Evolutionary conservation across 2,888 invertebrate genomes (phyloP), one percentile per base, ranked within the genome.

Genomic region (Drosophila setosimentum): DNA sequence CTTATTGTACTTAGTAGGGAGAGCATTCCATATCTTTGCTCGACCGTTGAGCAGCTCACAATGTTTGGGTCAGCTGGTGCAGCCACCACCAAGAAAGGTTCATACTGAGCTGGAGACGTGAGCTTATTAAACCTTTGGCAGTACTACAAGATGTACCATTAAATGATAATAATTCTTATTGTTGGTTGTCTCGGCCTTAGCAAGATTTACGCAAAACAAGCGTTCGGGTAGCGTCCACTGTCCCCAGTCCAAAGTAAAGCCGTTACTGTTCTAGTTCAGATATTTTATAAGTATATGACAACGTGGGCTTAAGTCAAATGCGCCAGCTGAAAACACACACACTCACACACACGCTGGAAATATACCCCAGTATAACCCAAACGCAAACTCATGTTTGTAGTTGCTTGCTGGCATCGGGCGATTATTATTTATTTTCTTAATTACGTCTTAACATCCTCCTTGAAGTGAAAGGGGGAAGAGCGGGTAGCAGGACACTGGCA

Each of bases 391-490:
- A 45, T 66, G 72, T 68, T 63, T 62, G 65, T 53, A 55, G 72
- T 63, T 75, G 70, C 40, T 68, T 55, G 58, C 65, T 78, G 77
- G 78, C 89, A 85, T 82, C 67, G 83, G 82, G 80, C 88, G 90
- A 90, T 91, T 91, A 91, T 91, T 91, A 91, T 91, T 91, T 91
- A 91, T 91, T 91, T 91, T 91, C 90, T 91, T 91, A 91, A 91
- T 91, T 91, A 91, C 85, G 89, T 83, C 87, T 87, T 82, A 83
- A 63, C 83, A 85, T 79, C 76, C 88, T 66, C 51, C 78, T 61
- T 68, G 75, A 83, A 74, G 87, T 75, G 85, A 67, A 51, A 76
- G 54, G 68, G 75, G 57, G 42, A 53, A 48, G 29, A n/a, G 49
- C 18, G 49, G 48, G 45, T 42, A 29, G 50, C 13, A 24, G 45